Evolutionary conservation across 1,140 invertebrate genomes (phyloP), one percentile per base, ranked within the genome.

Genomic region (Magallana ariakensis): DNA sequence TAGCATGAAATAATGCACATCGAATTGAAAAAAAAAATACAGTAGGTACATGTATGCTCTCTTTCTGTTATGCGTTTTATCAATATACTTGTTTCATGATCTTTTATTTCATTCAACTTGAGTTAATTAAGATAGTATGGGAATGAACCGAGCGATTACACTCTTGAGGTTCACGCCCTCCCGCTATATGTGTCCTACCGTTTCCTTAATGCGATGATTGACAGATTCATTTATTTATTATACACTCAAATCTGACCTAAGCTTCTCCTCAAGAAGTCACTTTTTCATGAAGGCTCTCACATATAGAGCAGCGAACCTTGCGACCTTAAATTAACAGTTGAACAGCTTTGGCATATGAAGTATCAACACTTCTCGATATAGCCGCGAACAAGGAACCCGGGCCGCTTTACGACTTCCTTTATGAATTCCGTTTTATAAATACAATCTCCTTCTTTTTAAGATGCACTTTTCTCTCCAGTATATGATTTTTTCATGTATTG

Each of bases 271-370:
- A 19, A 75, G 9, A 75, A 75, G 26, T 26, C 19, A 75, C 33
- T 26, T 75, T 26, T 75, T 26, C 15, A 19, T 16, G 16, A 16
- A 62, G 58, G 58, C 58, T 62, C 58, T 19, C 58, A 62, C 19
- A 75, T 26, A 75, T 22, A 75, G 22, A 26, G 66, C 22, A 75
- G 22, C 66, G 66, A 75, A 75, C 66, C 15, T 75, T 75, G 66
- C 22, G 66, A 75, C 66, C 66, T 75, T 75, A 26, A 13, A 75
- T 75, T 26, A 75, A 75, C 66, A 13, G 19, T 75, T 75, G 66
- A 75, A 26, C 66, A 75, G 66, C 33, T 75, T 75, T 75, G 66
- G 66, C 66, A 75, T 75, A 75, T 46, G 66, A 75, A 75, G 66
- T 75, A 75, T 75, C 66, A 75, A 75, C 66, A 75, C 66, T 75